Evolutionary conservation across 2,113 vertebrate species (phyloP), one percentile per base, ranked within the genome.

Genomic region (Eclectus roratus): DNA sequence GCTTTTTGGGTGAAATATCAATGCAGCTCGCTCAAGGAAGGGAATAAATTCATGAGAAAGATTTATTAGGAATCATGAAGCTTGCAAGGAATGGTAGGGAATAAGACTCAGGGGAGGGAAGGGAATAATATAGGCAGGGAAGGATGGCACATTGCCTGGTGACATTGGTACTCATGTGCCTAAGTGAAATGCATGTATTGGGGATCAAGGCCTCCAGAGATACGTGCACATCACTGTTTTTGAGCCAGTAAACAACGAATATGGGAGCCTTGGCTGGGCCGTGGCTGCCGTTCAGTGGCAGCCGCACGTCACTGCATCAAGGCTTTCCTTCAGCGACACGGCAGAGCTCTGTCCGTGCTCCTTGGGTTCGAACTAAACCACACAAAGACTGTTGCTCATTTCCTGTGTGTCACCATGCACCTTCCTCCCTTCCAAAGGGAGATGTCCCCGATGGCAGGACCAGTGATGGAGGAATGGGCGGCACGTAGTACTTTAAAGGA

Each of bases 241-340:
- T 37, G 39, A 43, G 21, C 27, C 47, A 1, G 8, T 41, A 35
- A 78, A 11, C 0, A 0, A 5, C 28, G 17, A 70, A 17, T 31
- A 6, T 3, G 31, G 24, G 24, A 3, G 21, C 44, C 4, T 11
- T 37, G 80, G 53, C 49, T 7, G 73, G 21, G 53, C 72, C 12
- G 43, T 1, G 46, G 16, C 79, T 94, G 89, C 94, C 92, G 7
- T 93, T 70, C 69, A 56, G 95, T 84, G 97, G 96, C 61, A 29
- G 58, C 15, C 3, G 1, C 17, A 10, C 6, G 65, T 55, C 60
- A 86, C 52, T 91, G 68, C 94, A 93, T 1, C 0, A 10, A 16
- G 27, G 21, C 47, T 72, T 76, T 3, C 44, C 46, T 49, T 13
- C 6, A 1, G 17, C 14, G 9, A 2, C 4, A 1, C 7, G 6